These are phyloP conservation scores for Uloborus diversus DNA, from an alignment of 1,140 invertebrate species.

Conservation along the genomic window DNA sequence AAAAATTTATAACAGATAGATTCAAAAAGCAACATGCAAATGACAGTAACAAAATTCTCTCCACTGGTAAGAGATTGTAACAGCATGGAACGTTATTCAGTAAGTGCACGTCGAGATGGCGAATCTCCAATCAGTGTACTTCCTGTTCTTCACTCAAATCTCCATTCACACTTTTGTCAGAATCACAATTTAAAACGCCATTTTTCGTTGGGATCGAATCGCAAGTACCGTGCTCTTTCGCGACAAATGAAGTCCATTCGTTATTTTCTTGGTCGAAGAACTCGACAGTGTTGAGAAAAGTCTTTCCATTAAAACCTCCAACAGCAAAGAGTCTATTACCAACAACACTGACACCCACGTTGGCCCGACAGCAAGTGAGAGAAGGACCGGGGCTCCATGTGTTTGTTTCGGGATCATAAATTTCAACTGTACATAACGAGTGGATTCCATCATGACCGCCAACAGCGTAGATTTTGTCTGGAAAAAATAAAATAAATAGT, in stretches of 20 bases:
- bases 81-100: conserved; percentile 8
- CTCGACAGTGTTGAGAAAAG: conserved; percentile 84
- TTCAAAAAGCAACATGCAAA: neutral
- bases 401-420: conserved; percentile 73
- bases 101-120: conserved; percentile 13
- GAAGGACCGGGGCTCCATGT: conserved; percentile 75
- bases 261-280: conserved; percentile 76
- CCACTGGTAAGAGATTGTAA: neutral
- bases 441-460: conserved; percentile 80
- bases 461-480: conserved; percentile 73
- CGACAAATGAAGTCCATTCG: conserved; percentile 76
- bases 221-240: conserved; percentile 31
- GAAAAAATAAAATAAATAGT: conserved; percentile 44
- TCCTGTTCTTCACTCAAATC: neutral
- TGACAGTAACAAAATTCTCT: conserved; percentile 7
- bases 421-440: conserved; percentile 74
- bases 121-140: conserved; percentile 25
- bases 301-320: conserved; percentile 82
- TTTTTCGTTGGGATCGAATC: neutral
- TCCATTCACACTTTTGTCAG: conserved; percentile 12
- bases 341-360: conserved; percentile 77
- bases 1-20: neutral
- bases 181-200: conserved; percentile 33
- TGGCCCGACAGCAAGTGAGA: conserved; percentile 74
- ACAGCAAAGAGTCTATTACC: conserved; percentile 78